A percentile compares a stretch with the other conserved stretches of the same genome.
Evolutionary conservation across 2,888 invertebrate species (phyloP).

Genomic region (Bellardia bayeri): DNA sequence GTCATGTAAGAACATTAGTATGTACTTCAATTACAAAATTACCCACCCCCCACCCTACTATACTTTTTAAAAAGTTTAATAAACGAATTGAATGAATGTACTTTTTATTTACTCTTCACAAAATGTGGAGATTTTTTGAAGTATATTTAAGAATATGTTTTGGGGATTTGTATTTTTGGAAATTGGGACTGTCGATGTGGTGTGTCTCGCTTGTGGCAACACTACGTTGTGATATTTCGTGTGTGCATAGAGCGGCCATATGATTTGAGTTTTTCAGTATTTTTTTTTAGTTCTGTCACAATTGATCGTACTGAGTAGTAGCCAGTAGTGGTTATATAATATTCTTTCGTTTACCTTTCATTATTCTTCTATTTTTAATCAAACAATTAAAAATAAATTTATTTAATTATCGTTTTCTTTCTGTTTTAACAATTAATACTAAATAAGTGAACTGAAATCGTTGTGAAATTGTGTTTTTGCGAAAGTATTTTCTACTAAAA

Average conservation of each 20-base stretch:
- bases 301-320: constrained; percentile 67
- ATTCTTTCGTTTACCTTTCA: constrained; percentile 66
- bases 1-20: constrained; percentile 1
- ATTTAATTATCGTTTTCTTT: constrained; percentile 58
- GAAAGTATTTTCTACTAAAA: constrained; percentile 7
- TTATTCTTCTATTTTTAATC: constrained; percentile 65
- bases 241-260: constrained; percentile 67
- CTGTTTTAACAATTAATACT: constrained; percentile 48
- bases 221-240: constrained; percentile 33
- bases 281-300: constrained; percentile 66
- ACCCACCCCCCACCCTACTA: background rate
- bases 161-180: constrained; percentile 32
- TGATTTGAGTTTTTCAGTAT: constrained; percentile 56
- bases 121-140: constrained; percentile 34
- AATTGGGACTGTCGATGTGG: constrained; percentile 12
- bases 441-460: constrained; percentile 46
- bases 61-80: background rate
- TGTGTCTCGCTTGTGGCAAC: constrained; percentile 48
- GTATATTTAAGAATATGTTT: constrained; percentile 5
- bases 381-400: constrained; percentile 67
- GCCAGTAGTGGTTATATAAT: constrained; percentile 69
- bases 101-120: background rate
- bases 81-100: background rate
- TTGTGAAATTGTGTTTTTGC: constrained; percentile 59
- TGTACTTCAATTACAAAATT: constrained; percentile 22